Evolutionary conservation across 2,113 vertebrate genomes (phyloP).

Genomic region (Agapornis roseicollis): DNA sequence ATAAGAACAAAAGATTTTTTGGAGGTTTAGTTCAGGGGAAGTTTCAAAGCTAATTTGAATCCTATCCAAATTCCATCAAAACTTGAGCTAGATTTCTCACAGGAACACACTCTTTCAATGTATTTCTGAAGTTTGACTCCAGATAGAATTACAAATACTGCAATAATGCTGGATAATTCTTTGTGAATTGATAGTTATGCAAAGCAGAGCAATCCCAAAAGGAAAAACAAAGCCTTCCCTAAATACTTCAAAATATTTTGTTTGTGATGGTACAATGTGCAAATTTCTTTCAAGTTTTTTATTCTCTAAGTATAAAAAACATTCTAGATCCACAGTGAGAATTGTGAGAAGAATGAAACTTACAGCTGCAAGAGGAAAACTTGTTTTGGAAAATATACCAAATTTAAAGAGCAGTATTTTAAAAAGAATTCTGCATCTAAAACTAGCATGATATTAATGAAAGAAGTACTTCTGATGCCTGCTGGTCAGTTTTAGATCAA

Average conservation of each 20-base stretch:
- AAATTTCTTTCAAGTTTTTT: background rate
- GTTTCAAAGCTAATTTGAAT: background rate
- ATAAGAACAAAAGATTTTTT: background rate
- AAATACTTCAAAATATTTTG: background rate
- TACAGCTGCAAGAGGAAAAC: background rate
- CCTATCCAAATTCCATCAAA: background rate
- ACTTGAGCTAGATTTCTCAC: background rate
- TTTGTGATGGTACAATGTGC: background rate
- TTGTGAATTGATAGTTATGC: background rate
- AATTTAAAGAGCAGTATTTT: background rate
- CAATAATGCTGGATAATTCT: background rate
- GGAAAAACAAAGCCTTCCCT: background rate
- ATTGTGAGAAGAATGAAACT: background rate
- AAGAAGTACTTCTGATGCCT: background rate
- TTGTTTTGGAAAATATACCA: background rate
- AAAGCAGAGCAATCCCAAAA: background rate
- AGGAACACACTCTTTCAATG: background rate
- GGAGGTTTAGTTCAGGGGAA: background rate
- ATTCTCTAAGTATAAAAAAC: background rate
- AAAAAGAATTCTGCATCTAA: background rate
- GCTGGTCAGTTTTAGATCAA: background rate
- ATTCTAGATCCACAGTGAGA: background rate
- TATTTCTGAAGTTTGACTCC: background rate
- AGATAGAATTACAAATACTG: slow-evolving; percentile 1
- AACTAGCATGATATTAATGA: background rate